Conservation (phyloP, 2,113 vertebrate species). For the Empidonax alnorum region DNA sequence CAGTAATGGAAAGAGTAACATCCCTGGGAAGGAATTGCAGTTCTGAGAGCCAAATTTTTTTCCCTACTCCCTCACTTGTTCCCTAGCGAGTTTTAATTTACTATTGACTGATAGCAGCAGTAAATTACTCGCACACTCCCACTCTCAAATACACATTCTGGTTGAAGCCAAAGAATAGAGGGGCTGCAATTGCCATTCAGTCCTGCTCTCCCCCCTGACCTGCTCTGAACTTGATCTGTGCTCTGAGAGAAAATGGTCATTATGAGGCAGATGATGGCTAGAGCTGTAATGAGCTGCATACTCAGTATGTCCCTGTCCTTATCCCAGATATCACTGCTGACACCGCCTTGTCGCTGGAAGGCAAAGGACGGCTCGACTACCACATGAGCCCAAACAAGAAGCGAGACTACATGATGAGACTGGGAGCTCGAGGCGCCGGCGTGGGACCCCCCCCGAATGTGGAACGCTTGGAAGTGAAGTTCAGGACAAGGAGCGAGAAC, state of each 20-base stretch:
- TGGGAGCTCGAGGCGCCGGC: constrained; percentile 28
- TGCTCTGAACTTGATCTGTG: constrained; percentile 23
- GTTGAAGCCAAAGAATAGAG: constrained; percentile 6
- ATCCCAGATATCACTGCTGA: constrained; percentile 86
- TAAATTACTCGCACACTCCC: constrained; percentile 64
- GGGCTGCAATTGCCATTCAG: neutral
- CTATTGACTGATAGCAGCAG: constrained; percentile 54
- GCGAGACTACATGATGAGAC: constrained; percentile 84
- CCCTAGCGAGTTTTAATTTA: constrained; percentile 60
- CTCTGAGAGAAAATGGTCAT: neutral
- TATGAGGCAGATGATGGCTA: neutral
- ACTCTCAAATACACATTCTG: constrained; percentile 31
- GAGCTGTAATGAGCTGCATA: rapidly evolving
- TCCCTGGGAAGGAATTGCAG: constrained; percentile 60
- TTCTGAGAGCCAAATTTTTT: constrained; percentile 51
- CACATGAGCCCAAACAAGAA: constrained; percentile 84
- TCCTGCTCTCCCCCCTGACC: neutral
- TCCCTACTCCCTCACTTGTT: constrained; percentile 50
- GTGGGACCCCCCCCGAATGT: neutral
- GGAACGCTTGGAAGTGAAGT: constrained; percentile 88
- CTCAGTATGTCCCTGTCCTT: neutral
- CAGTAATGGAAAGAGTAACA: constrained; percentile 68
- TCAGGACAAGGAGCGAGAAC: constrained; percentile 91
- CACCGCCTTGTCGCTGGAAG: constrained; percentile 90
- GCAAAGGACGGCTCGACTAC: constrained; percentile 91